These are phyloP conservation scores for Moxostoma hubbsi DNA, from an alignment of 2,797 vertebrate species.

Conservation along the genomic window DNA sequence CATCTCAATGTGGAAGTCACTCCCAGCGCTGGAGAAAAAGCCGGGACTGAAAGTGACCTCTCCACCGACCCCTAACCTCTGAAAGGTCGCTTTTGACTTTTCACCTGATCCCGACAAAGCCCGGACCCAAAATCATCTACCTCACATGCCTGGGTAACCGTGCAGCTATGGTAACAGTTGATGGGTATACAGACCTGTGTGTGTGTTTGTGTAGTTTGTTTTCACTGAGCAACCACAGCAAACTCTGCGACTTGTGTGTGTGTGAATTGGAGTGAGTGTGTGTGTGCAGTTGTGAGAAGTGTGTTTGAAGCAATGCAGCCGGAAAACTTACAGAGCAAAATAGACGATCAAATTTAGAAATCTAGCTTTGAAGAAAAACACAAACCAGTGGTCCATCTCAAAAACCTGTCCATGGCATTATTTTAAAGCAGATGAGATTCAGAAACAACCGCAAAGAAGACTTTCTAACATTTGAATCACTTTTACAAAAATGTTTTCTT, in stretches of 20 bases:
- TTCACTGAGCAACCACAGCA: constrained; percentile 28
- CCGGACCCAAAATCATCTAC: constrained; percentile 74
- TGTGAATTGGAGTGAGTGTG: constrained; percentile 4
- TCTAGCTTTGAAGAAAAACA: not conserved
- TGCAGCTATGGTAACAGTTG: constrained; percentile 67
- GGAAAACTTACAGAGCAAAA: not conserved
- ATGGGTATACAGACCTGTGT: constrained; percentile 61
- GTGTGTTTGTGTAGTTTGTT: constrained; percentile 46
- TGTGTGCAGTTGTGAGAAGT: constrained; percentile 25
- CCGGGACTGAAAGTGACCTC: constrained; percentile 65
- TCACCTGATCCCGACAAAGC: constrained; percentile 67
- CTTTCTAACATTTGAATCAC: too few species aligned
- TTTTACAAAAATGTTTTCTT: not conserved
- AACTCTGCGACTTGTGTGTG: constrained; percentile 22
- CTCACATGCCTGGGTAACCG: constrained; percentile 75
- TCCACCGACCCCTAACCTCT: constrained; percentile 40
- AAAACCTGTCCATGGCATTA: too few species aligned
- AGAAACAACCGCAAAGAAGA: not conserved
- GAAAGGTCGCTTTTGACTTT: constrained; percentile 46
- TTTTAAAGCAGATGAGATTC: not conserved
- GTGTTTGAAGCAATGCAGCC: constrained; percentile 49
- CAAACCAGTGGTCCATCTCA: not conserved
- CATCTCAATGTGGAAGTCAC: constrained; percentile 66
- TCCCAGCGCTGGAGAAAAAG: constrained; percentile 77
- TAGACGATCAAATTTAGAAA: not conserved